phyloP scores from a whole-genome alignment of 2,888 invertebrate species.

The Pammene fasciana region DNA sequence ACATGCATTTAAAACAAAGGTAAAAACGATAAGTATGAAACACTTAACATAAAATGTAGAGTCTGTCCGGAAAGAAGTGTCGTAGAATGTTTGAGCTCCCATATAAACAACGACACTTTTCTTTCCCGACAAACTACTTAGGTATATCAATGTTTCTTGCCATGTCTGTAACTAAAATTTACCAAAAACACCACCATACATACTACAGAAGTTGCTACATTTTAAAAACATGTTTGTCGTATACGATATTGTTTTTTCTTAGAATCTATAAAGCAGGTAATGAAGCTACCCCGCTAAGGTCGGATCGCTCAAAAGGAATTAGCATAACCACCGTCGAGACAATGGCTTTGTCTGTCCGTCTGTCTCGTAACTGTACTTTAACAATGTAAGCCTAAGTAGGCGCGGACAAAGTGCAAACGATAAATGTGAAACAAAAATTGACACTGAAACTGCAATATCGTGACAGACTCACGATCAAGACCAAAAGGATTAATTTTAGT shows the following conservation, averaged over 20 bases:
- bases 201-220: not conserved
- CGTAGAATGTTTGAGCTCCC: too few species aligned
- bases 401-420: conserved; percentile 55
- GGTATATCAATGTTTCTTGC: too few species aligned
- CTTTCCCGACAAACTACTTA: too few species aligned
- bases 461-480: not conserved
- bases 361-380: conserved; percentile 66
- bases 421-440: conserved; percentile 10
- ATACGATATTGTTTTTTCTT: conserved; percentile 46
- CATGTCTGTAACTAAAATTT: not conserved
- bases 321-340: conserved; percentile 79
- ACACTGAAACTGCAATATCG: conserved; percentile 1
- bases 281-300: conserved; percentile 65
- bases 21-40: not conserved
- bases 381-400: conserved; percentile 62
- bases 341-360: conserved; percentile 79
- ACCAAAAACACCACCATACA: not conserved
- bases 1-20: too few species aligned
- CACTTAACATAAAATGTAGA: not conserved
- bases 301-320: conserved; percentile 75
- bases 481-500: too few species aligned
- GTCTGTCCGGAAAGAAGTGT: too few species aligned
- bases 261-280: conserved; percentile 64
- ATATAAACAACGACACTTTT: too few species aligned
- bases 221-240: conserved; percentile 10